Base-by-base conservation (phyloP, 2,797 vertebrate species). In the Catharus ustulatus region DNA sequence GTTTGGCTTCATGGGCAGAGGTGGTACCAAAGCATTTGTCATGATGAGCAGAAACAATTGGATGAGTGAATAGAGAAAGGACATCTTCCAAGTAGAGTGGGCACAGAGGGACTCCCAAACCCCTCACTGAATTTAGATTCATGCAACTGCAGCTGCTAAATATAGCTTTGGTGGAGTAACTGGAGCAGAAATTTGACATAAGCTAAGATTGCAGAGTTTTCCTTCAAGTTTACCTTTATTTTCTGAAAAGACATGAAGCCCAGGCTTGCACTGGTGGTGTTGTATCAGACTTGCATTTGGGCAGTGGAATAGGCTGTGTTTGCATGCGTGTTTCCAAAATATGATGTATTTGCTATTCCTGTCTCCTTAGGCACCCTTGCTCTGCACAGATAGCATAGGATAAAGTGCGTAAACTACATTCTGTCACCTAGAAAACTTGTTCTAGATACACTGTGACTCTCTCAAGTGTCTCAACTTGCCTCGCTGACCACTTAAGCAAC, bases 281-380 rank as follows among this genome's bases (percentile, higher is more conserved):
- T 54, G 16, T 24, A 20, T 49, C 17, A 32, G 30, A 18, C 17
- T 69, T 52, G 52, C 10, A 10, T 49, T 63, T 58, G 55, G 55
- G 8, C 38, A 36, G 16, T 10, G 7, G 17, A 38, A 22, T 3
- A 29, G 24, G 3, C 24, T 66, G 29, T n/a, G 19, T 78, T 46
- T 0, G 0, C 21, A 11, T 15, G 15, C n/a, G 0, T 20, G 6
- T 67, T 91, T 85, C 38, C 48, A 68, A 58, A 87, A 59, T 27
- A 45, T 0, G 1, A 10, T 7, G 1, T n/a, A 27, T 68, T 83
- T 66, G 20, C 15, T 93, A 3, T 26, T 23, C 16, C 42, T 72
- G 6, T 29, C 66, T 87, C 27, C 21, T 92, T 71, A 54, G 13
- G 13, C 10, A 69, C 6, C 13, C 40, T 63, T 84, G 7, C 27